Conservation (phyloP, 2,113 vertebrate genomes). For the Nibea albiflora region DNA sequence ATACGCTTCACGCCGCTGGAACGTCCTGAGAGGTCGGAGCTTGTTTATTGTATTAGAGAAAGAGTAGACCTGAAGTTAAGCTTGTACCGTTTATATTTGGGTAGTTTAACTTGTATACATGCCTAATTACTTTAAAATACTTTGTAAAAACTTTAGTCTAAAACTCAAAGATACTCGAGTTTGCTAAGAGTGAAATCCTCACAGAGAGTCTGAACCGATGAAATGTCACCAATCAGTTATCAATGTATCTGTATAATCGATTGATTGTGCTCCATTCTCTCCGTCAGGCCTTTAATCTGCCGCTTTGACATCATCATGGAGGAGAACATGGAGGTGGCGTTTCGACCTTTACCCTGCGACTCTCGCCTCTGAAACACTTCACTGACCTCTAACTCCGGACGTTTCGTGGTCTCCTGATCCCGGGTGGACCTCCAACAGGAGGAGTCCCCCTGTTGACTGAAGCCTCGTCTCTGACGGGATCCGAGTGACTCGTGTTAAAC, state of each 20-base stretch:
- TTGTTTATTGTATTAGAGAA: too few relatives aligned
- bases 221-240: not conserved
- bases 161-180: not conserved
- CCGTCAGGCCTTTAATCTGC: conserved; percentile 87
- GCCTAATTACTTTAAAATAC: too few relatives aligned
- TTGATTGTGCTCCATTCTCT: not conserved
- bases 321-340: conserved; percentile 87
- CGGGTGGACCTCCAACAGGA: not conserved
- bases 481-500: not conserved
- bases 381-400: not conserved
- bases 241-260: not conserved
- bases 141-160: not conserved
- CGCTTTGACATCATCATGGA: conserved; percentile 89
- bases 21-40: conserved; percentile 86
- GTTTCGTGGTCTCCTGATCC: conserved; percentile 5
- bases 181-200: not conserved
- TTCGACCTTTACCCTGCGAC: conserved; percentile 87
- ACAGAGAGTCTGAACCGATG: not conserved
- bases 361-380: conserved; percentile 53
- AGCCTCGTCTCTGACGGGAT: not conserved
- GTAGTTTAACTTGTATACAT: too few relatives aligned
- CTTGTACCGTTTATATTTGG: too few relatives aligned
- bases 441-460: not conserved
- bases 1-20: conserved; percentile 87
- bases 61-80: too few relatives aligned